phyloP scores from a whole-genome alignment of 1,140 invertebrate genomes.

The Philaenus spumarius region DNA sequence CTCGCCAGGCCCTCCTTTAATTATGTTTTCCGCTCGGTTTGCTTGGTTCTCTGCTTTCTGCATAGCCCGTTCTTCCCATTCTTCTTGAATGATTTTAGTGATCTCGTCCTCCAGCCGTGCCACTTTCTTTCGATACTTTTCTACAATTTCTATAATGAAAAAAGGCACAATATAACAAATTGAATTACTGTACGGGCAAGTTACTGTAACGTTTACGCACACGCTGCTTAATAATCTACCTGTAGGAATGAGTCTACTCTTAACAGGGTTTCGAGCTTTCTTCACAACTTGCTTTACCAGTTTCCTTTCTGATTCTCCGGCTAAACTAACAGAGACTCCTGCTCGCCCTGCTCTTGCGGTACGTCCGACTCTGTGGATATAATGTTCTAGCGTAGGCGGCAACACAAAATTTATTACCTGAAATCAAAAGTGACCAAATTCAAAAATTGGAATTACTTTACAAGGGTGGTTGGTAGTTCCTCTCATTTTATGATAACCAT shows the following conservation, averaged over 20 bases:
- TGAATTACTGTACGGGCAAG: too few relatives aligned
- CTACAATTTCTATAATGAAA: slow-evolving; percentile 64
- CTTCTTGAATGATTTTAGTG: slow-evolving; percentile 70
- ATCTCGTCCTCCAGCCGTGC: slow-evolving; percentile 67
- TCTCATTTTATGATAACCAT: too few relatives aligned
- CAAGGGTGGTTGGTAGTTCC: too few relatives aligned
- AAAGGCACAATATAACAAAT: background rate
- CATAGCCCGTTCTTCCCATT: slow-evolving; percentile 76
- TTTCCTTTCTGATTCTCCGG: slow-evolving; percentile 80
- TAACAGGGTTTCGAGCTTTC: slow-evolving; percentile 75
- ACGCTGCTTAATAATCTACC: too few relatives aligned
- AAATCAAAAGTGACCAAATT: background rate
- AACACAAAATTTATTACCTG: slow-evolving; percentile 91
- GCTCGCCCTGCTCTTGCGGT: slow-evolving; percentile 89
- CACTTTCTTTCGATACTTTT: slow-evolving; percentile 75
- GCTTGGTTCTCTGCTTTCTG: slow-evolving; percentile 79
- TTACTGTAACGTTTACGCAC: too few relatives aligned
- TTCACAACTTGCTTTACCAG: slow-evolving; percentile 85
- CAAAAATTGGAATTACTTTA: too few relatives aligned
- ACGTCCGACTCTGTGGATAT: slow-evolving; percentile 90
- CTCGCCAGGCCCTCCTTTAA: slow-evolving; percentile 47
- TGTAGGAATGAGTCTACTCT: slow-evolving; percentile 76
- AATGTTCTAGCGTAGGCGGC: slow-evolving; percentile 90
- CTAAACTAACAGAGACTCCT: slow-evolving; percentile 87
- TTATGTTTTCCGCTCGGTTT: slow-evolving; percentile 66